Conservation (phyloP, 2,797 vertebrate genomes). For the Cephalopachus bancanus region DNA sequence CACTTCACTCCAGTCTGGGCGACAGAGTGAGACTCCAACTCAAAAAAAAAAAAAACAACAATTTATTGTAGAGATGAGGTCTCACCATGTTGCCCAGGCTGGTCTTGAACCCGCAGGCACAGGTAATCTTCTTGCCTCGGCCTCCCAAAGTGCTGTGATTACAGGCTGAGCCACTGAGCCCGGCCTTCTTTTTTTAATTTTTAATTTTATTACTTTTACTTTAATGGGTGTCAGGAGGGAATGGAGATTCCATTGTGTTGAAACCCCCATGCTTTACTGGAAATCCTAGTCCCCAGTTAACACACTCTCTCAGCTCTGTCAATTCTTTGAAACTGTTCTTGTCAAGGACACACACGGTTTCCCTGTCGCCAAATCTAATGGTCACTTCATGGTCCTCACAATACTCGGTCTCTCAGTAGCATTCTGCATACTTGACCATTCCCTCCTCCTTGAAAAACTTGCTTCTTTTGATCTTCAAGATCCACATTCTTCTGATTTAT, state of each 20-base stretch:
- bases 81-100: too few relatives aligned
- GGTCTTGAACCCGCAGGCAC: too few relatives aligned
- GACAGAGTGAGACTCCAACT: too few relatives aligned
- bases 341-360: background rate
- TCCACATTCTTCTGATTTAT: background rate
- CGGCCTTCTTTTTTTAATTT: background rate
- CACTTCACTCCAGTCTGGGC: too few relatives aligned
- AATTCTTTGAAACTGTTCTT: slow-evolving; percentile 17
- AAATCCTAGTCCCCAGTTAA: background rate
- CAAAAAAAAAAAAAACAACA: too few relatives aligned
- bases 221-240: background rate
- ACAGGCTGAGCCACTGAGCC: too few relatives aligned
- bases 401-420: background rate
- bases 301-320: background rate
- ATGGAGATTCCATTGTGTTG: background rate
- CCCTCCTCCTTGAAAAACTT: background rate
- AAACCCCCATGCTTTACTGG: background rate
- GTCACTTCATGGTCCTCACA: background rate
- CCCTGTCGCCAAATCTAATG: background rate
- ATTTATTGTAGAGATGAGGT: too few relatives aligned
- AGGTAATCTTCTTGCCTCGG: too few relatives aligned
- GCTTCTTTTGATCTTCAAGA: background rate
- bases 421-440: background rate
- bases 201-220: background rate
- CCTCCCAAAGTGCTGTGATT: too few relatives aligned